Conservation (phyloP, 1,140 invertebrate genomes). For the Drosophila kikkawai region DNA sequence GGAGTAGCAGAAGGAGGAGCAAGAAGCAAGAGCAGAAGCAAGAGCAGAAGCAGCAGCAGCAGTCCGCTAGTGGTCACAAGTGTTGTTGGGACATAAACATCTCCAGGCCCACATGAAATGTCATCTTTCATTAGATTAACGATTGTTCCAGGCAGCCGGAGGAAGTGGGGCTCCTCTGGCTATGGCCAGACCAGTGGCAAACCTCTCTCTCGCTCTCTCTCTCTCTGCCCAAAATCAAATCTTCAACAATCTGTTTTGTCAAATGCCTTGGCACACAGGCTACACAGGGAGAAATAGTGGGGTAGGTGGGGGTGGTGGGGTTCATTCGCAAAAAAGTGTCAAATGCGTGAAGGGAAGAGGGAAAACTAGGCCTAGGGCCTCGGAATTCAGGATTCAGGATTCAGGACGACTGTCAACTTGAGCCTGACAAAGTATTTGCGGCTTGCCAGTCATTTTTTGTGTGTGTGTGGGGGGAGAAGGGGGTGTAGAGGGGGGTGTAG, state of each 20-base stretch:
- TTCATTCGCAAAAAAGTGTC: constrained; percentile 64
- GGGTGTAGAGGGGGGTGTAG: neutral
- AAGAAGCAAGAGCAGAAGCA: neutral
- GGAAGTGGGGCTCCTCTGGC: neutral
- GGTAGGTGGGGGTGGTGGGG: neutral
- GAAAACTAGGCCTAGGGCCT: neutral
- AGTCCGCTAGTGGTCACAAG: constrained; percentile 38
- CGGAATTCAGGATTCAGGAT: constrained; percentile 28
- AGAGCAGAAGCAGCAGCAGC: neutral
- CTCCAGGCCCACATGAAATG: constrained; percentile 53
- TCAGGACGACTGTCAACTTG: constrained; percentile 78
- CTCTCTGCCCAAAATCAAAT: constrained; percentile 73
- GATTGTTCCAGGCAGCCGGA: constrained; percentile 49
- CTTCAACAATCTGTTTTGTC: constrained; percentile 75
- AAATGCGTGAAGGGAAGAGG: constrained; percentile 51
- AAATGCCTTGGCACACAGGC: constrained; percentile 52
- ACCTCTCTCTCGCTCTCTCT: constrained; percentile 17
- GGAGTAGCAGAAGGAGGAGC: neutral
- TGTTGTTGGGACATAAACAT: constrained; percentile 50
- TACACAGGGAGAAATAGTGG: constrained; percentile 11
- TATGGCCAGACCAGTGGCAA: constrained; percentile 27
- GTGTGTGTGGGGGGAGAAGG: constrained; percentile 6
- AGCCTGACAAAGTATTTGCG: constrained; percentile 82
- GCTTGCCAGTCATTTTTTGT: constrained; percentile 81
- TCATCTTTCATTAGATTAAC: constrained; percentile 83